Percentiles rank a stretch among this genome's conserved stretches.
These are phyloP conservation scores for Hylomyscus alleni DNA, from an alignment of 2,797 vertebrate genomes.

Conservation along the genomic window DNA sequence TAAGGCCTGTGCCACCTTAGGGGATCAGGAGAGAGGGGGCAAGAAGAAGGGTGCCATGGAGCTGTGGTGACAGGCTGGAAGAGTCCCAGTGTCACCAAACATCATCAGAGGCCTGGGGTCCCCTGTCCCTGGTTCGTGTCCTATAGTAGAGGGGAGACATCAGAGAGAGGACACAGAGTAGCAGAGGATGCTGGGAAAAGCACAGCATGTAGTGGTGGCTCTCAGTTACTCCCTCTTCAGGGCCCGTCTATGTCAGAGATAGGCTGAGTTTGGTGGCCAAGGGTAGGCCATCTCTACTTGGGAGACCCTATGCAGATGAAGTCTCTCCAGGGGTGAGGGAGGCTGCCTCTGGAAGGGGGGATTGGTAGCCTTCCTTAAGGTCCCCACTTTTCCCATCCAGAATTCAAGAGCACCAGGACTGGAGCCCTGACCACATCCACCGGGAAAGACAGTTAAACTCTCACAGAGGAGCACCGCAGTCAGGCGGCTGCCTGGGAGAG, in stretches of 20 bases:
- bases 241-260: neutral
- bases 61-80: neutral
- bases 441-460: neutral
- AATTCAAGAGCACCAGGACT: neutral
- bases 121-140: neutral
- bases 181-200: neutral
- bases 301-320: neutral
- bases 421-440: rapidly evolving
- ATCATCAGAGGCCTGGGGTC: neutral
- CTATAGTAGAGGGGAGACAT: neutral
- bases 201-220: neutral
- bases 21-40: too few relatives aligned
- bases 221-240: neutral
- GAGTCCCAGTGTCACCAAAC: neutral
- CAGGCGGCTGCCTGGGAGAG: neutral
- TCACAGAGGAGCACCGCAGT: neutral
- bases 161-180: neutral
- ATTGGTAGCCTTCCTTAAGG: neutral
- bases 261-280: neutral
- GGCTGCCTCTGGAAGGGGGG: neutral
- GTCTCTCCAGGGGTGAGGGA: neutral
- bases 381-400: neutral
- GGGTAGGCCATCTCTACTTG: neutral
- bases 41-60: neutral
- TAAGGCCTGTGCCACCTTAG: neutral